Evolutionary conservation across 2,888 invertebrate species (phyloP), one percentile per base, ranked within the genome.

Genomic region (Aphidius colemani): DNA sequence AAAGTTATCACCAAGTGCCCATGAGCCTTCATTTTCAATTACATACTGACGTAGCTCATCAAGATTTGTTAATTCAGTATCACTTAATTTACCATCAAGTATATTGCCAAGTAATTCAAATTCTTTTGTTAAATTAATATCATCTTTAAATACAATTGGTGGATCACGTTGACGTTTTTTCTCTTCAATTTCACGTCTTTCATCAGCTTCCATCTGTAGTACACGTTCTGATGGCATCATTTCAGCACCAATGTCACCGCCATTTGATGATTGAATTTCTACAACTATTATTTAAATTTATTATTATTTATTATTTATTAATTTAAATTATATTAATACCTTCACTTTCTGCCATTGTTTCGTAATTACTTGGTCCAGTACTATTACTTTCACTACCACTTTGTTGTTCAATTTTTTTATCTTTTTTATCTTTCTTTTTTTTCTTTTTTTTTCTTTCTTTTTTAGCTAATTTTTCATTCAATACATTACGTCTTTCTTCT

Each of bases 1-100:
- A 83, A 95, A 96, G 73, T 92, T 91, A 75, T 95, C 95, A 8
- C 95, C 93, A 30, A 96, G 86, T 63, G 94, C 94, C 96, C 96
- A 96, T 75, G 94, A 93, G 64, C 95, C 96, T 79, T 95, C 95
- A 73, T 93, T 92, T 71, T 91, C 92, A 72, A 95, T 85, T 81
- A 95, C 88, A 83, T 95, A 96, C 82, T 94, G 93, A 78, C 91
- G 89, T 73, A 96, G 84, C 84, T 96, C 95, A 74, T 90, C 90
- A 78, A 95, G 84, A 71, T 90, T 91, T 73, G 86, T 86, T 77
- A 87, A 87, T 79, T 95, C 95, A 66, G 92, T 93, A 9, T 88
- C 86, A 59, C 86, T 86, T 68, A 95, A 84, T 80, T 89, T 88
- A 43, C 89, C 90, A 66, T 90, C 90, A 61, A 94, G 85, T 56